phyloP scores from a whole-genome alignment of 2,113 vertebrate genomes.

The Charina bottae region DNA sequence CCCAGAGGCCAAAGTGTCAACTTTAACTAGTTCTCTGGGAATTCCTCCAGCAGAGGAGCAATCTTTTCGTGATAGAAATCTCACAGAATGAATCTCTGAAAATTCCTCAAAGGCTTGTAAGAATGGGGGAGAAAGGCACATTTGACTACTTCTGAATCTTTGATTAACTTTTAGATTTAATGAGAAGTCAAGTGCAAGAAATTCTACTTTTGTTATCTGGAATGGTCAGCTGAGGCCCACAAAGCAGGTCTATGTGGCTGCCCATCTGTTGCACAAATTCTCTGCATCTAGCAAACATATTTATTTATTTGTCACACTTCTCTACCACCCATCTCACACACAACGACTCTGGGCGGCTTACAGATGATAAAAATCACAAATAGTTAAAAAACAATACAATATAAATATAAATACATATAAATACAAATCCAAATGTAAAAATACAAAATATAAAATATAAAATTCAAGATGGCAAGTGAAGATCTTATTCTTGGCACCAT shows the following conservation, averaged over 20 bases:
- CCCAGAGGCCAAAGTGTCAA: conserved; percentile 30
- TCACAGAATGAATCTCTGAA: conserved; percentile 3
- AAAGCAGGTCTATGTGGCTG: not conserved
- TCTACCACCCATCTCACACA: too few relatives aligned
- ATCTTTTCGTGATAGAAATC: conserved; percentile 22
- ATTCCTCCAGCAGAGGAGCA: conserved; percentile 19
- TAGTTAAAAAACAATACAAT: too few relatives aligned
- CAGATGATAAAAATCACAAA: too few relatives aligned
- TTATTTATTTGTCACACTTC: too few relatives aligned
- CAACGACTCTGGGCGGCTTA: too few relatives aligned
- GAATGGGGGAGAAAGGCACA: not conserved
- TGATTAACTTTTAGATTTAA: not conserved
- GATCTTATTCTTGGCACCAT: too few relatives aligned
- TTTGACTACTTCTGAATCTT: not conserved
- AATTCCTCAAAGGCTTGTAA: conserved; percentile 11
- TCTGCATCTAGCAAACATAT: not conserved
- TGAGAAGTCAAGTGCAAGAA: not conserved
- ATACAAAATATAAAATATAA: too few relatives aligned
- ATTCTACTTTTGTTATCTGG: not conserved
- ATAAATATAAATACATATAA: too few relatives aligned
- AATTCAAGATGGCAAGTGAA: too few relatives aligned
- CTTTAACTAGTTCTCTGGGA: conserved; percentile 33
- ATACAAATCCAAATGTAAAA: too few relatives aligned
- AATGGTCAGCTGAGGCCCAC: not conserved
- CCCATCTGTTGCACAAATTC: too few relatives aligned